These are phyloP conservation scores for Choloepus hoffmanni DNA, from an alignment of 2,113 vertebrate genomes.

Conservation along the genomic window DNA sequence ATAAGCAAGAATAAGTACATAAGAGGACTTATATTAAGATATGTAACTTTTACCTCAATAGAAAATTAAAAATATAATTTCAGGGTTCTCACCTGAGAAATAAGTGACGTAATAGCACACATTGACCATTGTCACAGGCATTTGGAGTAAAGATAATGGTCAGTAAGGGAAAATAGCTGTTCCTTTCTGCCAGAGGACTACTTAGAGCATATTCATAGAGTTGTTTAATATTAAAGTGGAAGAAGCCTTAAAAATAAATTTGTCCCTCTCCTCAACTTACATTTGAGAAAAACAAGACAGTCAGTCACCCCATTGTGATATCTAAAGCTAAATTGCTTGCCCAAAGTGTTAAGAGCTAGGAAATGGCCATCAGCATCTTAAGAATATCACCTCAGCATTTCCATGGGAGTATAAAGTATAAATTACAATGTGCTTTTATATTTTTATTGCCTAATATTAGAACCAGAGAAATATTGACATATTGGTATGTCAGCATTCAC, in stretches of 20 bases:
- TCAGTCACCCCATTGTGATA: background rate
- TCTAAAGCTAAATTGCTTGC: background rate
- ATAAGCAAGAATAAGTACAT: background rate
- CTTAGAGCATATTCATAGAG: slow-evolving; percentile 4
- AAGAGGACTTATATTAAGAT: slow-evolving; percentile 19
- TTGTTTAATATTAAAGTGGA: background rate
- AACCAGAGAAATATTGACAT: slow-evolving; percentile 35
- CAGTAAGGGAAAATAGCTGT: background rate
- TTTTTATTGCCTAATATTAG: background rate
- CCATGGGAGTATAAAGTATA: background rate
- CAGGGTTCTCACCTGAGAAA: slow-evolving; percentile 27
- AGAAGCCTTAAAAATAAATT: slow-evolving; percentile 33
- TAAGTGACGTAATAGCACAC: background rate
- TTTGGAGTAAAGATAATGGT: background rate
- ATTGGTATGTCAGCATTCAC: background rate
- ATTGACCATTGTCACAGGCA: background rate
- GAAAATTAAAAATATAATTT: background rate
- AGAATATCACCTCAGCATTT: background rate
- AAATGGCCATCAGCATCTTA: background rate
- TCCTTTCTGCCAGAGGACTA: background rate
- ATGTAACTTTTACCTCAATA: background rate
- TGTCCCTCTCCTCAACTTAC: slow-evolving; percentile 8
- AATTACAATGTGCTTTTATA: background rate
- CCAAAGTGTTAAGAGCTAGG: background rate
- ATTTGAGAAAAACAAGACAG: background rate